These are phyloP conservation scores for Eustalomyia histrio DNA, from an alignment of 2,888 invertebrate species.

Conservation along the genomic window DNA sequence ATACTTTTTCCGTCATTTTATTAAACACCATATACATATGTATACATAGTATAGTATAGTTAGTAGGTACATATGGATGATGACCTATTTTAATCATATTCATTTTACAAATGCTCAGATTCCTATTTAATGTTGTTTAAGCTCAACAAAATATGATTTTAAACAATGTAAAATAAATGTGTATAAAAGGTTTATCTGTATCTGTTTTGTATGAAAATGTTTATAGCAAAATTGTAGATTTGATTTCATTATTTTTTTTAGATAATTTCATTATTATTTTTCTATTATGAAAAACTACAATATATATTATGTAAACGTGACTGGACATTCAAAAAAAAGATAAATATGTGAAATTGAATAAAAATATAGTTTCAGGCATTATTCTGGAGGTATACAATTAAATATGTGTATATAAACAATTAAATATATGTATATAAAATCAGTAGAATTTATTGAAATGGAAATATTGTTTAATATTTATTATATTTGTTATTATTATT, in stretches of 20 bases:
- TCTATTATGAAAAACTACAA: neutral
- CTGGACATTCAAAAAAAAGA: neutral
- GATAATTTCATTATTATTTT: constrained; percentile 5
- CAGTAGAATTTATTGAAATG: too few relatives aligned
- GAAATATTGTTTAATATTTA: too few relatives aligned
- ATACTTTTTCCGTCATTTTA: constrained; percentile 15
- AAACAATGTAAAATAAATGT: neutral
- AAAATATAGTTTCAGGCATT: neutral
- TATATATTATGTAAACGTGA: neutral
- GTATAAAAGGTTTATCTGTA: neutral
- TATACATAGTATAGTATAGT: too few relatives aligned
- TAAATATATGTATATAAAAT: neutral
- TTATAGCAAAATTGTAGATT: neutral
- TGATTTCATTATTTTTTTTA: constrained; percentile 10
- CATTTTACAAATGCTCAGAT: neutral
- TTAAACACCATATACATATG: constrained; percentile 18
- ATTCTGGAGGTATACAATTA: neutral
- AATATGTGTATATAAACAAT: neutral
- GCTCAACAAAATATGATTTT: neutral
- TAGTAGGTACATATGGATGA: neutral
- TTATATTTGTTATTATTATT: too few relatives aligned
- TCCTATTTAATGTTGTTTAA: neutral
- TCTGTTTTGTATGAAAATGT: neutral
- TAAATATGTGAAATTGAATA: constrained; percentile 7
- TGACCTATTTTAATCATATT: constrained; percentile 32